Percentiles rank a stretch among this genome's conserved stretches.
Evolutionary conservation across 2,888 invertebrate species (phyloP).

Genomic region (Lasioglossum calceatum): DNA sequence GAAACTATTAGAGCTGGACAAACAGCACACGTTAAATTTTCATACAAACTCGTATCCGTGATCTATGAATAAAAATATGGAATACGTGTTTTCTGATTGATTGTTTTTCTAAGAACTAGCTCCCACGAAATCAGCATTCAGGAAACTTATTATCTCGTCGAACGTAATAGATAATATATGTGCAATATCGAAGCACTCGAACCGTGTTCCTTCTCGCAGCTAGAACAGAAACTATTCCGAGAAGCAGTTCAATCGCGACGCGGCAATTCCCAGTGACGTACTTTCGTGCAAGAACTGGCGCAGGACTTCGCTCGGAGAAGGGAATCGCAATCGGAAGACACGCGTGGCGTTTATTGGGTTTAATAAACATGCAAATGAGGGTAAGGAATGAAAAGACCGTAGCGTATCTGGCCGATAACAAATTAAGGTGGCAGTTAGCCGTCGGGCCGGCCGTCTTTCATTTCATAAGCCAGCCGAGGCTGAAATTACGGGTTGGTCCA

Average conservation of each 20-base stretch:
- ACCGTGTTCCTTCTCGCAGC: background rate
- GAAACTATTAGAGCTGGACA: too few species aligned
- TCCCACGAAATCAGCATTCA: too few species aligned
- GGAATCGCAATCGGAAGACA: constrained; percentile 22
- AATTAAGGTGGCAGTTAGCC: constrained; percentile 33
- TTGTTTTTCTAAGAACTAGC: too few species aligned
- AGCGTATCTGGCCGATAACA: constrained; percentile 51
- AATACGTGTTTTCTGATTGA: too few species aligned
- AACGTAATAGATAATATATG: background rate
- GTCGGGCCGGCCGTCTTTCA: constrained; percentile 33
- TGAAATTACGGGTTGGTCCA: constrained; percentile 49
- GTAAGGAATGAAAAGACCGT: constrained; percentile 22
- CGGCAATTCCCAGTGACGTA: constrained; percentile 16
- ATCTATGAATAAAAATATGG: too few species aligned
- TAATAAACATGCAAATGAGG: constrained; percentile 60
- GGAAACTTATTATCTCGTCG: background rate
- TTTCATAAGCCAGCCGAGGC: constrained; percentile 50
- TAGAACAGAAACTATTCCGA: background rate
- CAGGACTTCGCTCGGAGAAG: background rate
- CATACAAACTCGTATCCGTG: too few species aligned
- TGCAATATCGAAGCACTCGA: background rate
- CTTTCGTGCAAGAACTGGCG: background rate
- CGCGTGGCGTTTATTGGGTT: constrained; percentile 37
- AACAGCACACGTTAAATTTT: too few species aligned
- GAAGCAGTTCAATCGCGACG: background rate